Percentiles rank a stretch among this genome's conserved stretches.
phyloP scores from a whole-genome alignment of 2,888 invertebrate genomes.

The Athrips mouffetella region DNA sequence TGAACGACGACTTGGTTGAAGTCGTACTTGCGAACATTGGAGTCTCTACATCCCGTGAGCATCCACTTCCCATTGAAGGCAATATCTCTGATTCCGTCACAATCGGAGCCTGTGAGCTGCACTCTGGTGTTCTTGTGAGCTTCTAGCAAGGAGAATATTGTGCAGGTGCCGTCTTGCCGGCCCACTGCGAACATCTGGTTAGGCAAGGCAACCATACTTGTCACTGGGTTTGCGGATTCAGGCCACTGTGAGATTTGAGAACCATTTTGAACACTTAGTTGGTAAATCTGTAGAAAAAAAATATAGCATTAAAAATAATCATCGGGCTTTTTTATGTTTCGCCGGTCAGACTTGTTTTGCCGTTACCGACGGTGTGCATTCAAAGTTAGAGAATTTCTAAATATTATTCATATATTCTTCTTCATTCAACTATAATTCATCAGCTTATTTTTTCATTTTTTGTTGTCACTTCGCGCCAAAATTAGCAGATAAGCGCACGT shows the following conservation, averaged over 20 bases:
- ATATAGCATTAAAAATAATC: background rate
- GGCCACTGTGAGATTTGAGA: slow-evolving; percentile 54
- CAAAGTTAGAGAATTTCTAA: too few species aligned
- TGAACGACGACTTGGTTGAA: slow-evolving; percentile 68
- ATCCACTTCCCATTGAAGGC: slow-evolving; percentile 78
- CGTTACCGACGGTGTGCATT: too few species aligned
- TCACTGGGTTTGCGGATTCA: slow-evolving; percentile 78
- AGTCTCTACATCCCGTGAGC: slow-evolving; percentile 81
- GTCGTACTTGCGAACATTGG: slow-evolving; percentile 80
- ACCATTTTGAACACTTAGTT: slow-evolving; percentile 50
- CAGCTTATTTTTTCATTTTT: too few species aligned
- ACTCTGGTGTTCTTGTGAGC: slow-evolving; percentile 49
- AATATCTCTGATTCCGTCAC: slow-evolving; percentile 82
- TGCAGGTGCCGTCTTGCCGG: slow-evolving; percentile 82
- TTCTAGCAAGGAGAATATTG: slow-evolving; percentile 65
- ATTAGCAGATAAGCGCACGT: too few species aligned
- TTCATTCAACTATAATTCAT: too few species aligned
- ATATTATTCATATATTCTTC: too few species aligned
- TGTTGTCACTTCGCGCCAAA: too few species aligned
- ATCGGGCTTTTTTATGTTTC: too few species aligned
- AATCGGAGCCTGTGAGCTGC: slow-evolving; percentile 83
- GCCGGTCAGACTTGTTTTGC: too few species aligned
- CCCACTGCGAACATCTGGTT: slow-evolving; percentile 76
- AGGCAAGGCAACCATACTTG: slow-evolving; percentile 66
- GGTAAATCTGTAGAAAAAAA: slow-evolving; percentile 47